Evolutionary conservation across 53 echinoderm and acorn worm species (phyloP).

Genomic region (Actinopyga echinites): DNA sequence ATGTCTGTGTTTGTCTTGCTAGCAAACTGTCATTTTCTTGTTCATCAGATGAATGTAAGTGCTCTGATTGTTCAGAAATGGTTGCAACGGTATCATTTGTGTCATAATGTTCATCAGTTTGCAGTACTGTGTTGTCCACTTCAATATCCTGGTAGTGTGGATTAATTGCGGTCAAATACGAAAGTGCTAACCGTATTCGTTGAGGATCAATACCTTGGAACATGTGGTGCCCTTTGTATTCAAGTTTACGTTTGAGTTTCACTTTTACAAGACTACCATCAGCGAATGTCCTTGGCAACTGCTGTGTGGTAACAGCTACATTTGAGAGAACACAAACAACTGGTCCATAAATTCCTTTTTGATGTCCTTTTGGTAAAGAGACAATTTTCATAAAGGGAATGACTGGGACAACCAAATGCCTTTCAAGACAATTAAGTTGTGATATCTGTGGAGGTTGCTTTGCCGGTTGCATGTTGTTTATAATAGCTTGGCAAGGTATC

Average conservation of each 20-base stretch:
- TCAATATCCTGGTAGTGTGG: conserved; percentile 31
- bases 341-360: conserved; percentile 55
- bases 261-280: conserved; percentile 57
- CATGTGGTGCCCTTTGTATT: conserved; percentile 11
- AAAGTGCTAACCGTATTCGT: not conserved
- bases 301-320: conserved; percentile 2
- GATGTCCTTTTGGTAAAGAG: conserved; percentile 50
- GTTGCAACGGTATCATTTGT: conserved; percentile 18
- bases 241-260: conserved; percentile 22
- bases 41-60: conserved; percentile 55
- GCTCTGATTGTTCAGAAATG: conserved; percentile 52
- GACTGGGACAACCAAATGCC: conserved; percentile 51
- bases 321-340: conserved; percentile 57
- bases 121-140: not conserved
- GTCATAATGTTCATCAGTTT: too few species aligned
- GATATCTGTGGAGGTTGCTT: conserved; percentile 27
- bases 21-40: conserved; percentile 37
- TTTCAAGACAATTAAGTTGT: conserved; percentile 30
- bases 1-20: conserved; percentile 41
- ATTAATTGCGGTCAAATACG: not conserved
- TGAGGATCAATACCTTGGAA: not conserved
- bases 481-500: conserved; percentile 32
- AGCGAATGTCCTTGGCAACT: conserved; percentile 30
- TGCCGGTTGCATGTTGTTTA: conserved; percentile 28
- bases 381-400: conserved; percentile 68